Percentiles rank a stretch among this genome's conserved stretches.
Conservation (phyloP, 2,797 vertebrate species). For the Gymnopithys bicolor region DNA sequence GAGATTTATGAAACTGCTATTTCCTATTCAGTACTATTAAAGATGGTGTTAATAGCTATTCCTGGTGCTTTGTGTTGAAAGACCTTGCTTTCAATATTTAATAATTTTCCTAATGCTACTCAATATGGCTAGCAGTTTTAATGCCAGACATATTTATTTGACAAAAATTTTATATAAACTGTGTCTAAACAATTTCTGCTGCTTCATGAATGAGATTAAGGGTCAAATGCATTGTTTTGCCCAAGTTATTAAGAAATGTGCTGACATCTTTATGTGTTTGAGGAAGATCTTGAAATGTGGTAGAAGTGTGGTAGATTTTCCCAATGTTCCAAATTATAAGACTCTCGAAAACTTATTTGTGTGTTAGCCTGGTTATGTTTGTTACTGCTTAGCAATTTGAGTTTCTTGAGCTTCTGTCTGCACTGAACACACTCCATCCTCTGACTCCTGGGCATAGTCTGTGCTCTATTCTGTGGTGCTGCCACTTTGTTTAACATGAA, state of each 20-base stretch:
- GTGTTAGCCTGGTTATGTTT: neutral
- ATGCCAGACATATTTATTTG: neutral
- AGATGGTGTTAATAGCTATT: neutral
- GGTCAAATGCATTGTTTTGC: conserved; percentile 33
- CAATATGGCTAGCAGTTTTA: neutral
- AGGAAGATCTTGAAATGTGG: conserved; percentile 45
- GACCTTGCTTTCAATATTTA: conserved; percentile 14
- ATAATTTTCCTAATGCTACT: neutral
- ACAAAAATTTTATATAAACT: conserved; percentile 10
- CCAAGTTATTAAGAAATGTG: conserved; percentile 22
- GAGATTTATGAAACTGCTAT: neutral
- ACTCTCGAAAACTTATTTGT: neutral
- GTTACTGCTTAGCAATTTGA: neutral
- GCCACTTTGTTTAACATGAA: neutral
- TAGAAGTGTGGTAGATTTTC: conserved; percentile 1
- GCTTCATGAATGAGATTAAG: neutral
- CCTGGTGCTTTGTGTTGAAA: neutral
- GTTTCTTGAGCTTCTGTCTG: neutral
- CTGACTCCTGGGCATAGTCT: neutral
- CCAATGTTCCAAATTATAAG: neutral
- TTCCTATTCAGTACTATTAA: neutral
- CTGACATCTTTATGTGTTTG: conserved; percentile 1
- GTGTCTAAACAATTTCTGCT: conserved; percentile 1
- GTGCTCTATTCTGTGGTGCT: neutral
- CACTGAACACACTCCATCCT: neutral